Evolutionary conservation across 2,113 vertebrate species (phyloP).

Genomic region (Crotalus helleri): DNA sequence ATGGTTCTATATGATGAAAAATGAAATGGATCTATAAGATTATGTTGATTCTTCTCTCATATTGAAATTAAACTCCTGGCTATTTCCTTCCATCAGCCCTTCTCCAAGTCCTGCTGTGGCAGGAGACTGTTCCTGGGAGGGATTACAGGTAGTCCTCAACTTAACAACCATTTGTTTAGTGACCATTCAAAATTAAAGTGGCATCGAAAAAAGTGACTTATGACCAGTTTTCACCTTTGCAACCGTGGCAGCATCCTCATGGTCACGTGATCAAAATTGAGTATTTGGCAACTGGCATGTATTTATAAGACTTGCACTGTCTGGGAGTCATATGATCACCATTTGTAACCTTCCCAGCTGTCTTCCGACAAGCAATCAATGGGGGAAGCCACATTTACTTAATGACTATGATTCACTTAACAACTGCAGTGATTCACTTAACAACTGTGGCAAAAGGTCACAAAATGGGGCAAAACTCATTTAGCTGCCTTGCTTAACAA

Average conservation of each 20-base stretch:
- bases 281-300: not conserved
- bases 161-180: not conserved
- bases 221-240: not conserved
- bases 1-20: not conserved
- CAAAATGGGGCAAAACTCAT: not conserved
- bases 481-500: not conserved
- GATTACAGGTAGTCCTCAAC: not conserved
- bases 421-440: too few relatives aligned
- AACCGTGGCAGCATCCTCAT: not conserved
- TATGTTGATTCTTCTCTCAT: not conserved
- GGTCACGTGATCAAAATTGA: not conserved
- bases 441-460: too few relatives aligned
- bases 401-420: not conserved
- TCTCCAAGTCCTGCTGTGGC: not conserved
- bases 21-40: not conserved
- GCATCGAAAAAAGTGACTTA: not conserved
- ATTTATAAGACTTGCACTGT: not conserved
- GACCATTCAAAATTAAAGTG: not conserved
- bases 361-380: too few relatives aligned
- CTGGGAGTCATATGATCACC: too few relatives aligned
- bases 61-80: not conserved
- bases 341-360: too few relatives aligned
- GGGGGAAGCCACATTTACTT: too few relatives aligned
- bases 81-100: not conserved
- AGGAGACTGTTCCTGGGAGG: not conserved